Evolutionary conservation across 1,140 invertebrate species (phyloP), one percentile per base, ranked within the genome.

Genomic region (Neodiprion lecontei): DNA sequence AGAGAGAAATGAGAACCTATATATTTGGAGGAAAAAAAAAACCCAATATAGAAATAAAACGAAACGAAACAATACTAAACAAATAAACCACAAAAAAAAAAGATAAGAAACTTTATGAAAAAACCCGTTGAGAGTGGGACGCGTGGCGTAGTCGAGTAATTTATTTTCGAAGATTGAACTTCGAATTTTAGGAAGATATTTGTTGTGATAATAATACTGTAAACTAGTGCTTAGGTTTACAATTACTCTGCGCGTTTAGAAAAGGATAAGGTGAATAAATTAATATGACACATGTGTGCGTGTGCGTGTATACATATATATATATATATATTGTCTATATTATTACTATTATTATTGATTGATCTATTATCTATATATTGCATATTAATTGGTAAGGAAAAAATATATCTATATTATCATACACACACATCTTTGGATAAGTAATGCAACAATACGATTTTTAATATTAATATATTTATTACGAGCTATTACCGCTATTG

Each of bases 181-280:
- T 74, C 75, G 70, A 79, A 50, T 76, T 72, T 78, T 78, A 77
- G 77, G 79, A 83, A 83, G 81, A 86, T 85, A 80, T 86, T 88
- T 85, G 83, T 87, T 87, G 86, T 87, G 86, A 87, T 87, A 85
- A 84, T 85, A 85, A 85, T 82, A 86, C 80, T 80, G 83, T 84
- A 81, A 77, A 80, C n/a, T 65, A 69, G 72, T 48, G 61, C 61
- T 14, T 61, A 65, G 67, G 73, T 48, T 71, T 67, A 70, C 21
- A 65, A 67, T 12, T 40, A 66, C 66, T 67, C 70, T 75, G 17
- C 67, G 70, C 50, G 66, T 68, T 66, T 21, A 71, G 71, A 72
- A 75, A 12, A 48, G 69, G 74, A 71, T 70, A 76, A 79, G 72
- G 48, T 71, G 40, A 28, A 23, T 61, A 23, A 21, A 21, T 53